Evolutionary conservation across 2,113 vertebrate species (phyloP), one percentile per base, ranked within the genome.

Genomic region (Psophia crepitans): DNA sequence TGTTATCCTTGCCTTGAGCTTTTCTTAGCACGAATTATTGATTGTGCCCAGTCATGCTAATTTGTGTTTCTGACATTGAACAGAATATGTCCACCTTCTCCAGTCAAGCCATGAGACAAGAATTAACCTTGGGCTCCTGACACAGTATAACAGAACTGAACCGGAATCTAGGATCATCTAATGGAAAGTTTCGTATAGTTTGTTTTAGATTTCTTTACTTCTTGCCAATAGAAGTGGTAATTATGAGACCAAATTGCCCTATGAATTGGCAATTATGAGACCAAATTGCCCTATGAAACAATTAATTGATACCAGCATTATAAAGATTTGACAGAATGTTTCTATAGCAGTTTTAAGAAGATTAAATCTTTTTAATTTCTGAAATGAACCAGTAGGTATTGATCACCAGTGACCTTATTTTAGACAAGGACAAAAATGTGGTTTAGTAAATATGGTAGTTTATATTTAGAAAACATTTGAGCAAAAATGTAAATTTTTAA

Each of bases 21-120:
- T 96, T 78, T 60, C 89, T 96, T 92, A 95, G 80, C 46, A 95
- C 76, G 84, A 84, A 66, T 37, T 96, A 92, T 78, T 93, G 90
- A 96, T 83, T 89, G 56, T 51, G 46, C 35, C 37, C 39, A 46
- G 26, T 68, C 69, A 91, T n/a, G 43, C 30, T 95, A 84, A 95
- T 96, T 89, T 87, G 79, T 71, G 43, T 84, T 89, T 80, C 84
- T 90, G 89, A 89, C 89, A 84, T 86, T 14, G 60, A 78, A 81
- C 28, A 70, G 79, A 84, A n/a, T 68, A 80, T 46, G 39, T 82
- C 87, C 89, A 80, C 63, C 63, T 95, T 94, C 58, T 82, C 68
- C 0, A 0, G 69, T 68, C 69, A 83, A 86, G 11, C 37, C 65
- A 76, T 41, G 37, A 80, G 82, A 89, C 41, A 80, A 41, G 70